phyloP scores from a whole-genome alignment of 2,888 invertebrate species.

The Beris chalybata region DNA sequence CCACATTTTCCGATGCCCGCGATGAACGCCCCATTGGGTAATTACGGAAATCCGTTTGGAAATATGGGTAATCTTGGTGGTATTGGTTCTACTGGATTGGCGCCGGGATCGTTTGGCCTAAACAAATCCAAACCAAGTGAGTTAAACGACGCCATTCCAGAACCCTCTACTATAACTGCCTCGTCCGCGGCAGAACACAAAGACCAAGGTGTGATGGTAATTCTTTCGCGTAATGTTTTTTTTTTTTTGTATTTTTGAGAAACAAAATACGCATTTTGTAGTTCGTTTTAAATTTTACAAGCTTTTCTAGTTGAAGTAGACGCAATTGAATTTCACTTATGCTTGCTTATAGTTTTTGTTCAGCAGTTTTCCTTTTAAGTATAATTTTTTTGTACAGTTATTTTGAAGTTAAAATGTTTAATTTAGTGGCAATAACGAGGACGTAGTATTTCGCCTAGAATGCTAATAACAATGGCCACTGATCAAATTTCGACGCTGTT shows the following conservation, averaged over 20 bases:
- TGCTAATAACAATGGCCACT: neutral
- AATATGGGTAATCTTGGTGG: conserved; percentile 54
- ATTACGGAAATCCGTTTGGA: conserved; percentile 55
- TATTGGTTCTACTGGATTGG: conserved; percentile 54
- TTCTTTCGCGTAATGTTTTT: conserved; percentile 22
- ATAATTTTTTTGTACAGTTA: too few relatives aligned
- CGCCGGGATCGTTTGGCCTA: conserved; percentile 57
- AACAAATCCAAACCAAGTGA: conserved; percentile 66
- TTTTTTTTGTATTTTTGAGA: conserved; percentile 10
- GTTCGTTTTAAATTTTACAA: neutral
- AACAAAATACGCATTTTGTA: conserved; percentile 5
- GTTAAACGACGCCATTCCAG: conserved; percentile 56
- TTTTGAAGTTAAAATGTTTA: too few relatives aligned
- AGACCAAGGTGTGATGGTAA: conserved; percentile 59
- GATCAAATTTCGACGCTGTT: too few relatives aligned
- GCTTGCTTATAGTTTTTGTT: conserved; percentile 8
- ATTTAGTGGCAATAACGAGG: too few relatives aligned
- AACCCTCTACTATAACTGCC: conserved; percentile 41
- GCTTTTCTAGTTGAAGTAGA: conserved; percentile 9
- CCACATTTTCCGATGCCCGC: conserved; percentile 73
- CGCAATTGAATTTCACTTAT: neutral
- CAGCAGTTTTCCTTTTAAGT: neutral
- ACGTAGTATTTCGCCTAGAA: neutral
- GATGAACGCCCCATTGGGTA: conserved; percentile 60
- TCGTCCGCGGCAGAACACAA: conserved; percentile 55